A percentile compares a stretch with the other conserved stretches of the same genome.
Evolutionary conservation across 2,113 vertebrate genomes (phyloP).

Genomic region (Rana temporaria): DNA sequence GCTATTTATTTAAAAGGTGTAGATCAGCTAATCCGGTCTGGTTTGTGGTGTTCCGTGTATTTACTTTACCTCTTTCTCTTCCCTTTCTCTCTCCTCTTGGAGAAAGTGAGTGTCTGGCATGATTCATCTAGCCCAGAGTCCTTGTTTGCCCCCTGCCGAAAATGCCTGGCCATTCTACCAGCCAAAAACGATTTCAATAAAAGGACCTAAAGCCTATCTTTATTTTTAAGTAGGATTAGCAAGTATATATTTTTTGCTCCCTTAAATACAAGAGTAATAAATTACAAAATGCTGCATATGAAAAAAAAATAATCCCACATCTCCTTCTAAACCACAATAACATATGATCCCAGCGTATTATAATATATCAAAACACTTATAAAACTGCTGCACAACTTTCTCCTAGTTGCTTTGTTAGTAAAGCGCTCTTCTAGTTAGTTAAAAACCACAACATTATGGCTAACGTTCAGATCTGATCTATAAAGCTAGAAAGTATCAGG

Average conservation of each 20-base stretch:
- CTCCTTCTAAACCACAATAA: neutral
- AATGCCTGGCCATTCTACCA: constrained; percentile 18
- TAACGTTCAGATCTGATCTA: constrained; percentile 2
- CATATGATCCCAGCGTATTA: too few relatives aligned
- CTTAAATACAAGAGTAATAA: neutral
- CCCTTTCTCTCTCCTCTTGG: constrained; percentile 38
- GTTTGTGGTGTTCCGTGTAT: constrained; percentile 45
- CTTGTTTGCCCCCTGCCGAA: constrained; percentile 47
- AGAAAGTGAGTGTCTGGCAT: constrained; percentile 44
- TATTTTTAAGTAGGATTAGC: neutral
- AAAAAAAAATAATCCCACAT: neutral
- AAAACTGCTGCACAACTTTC: too few relatives aligned
- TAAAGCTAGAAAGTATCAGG: neutral
- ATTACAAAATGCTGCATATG: neutral
- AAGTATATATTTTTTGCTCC: too few relatives aligned
- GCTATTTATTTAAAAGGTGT: constrained; percentile 38
- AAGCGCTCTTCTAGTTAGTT: too few relatives aligned
- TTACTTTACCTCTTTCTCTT: constrained; percentile 39
- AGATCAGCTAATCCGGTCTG: constrained; percentile 43
- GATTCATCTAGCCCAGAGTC: constrained; percentile 44
- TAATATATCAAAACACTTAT: too few relatives aligned
- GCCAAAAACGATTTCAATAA: neutral
- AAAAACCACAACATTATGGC: neutral
- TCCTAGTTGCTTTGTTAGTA: too few relatives aligned
- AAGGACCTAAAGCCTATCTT: too few relatives aligned